Evolutionary conservation across 2,113 vertebrate genomes (phyloP).

Genomic region (Theristicus caerulescens): DNA sequence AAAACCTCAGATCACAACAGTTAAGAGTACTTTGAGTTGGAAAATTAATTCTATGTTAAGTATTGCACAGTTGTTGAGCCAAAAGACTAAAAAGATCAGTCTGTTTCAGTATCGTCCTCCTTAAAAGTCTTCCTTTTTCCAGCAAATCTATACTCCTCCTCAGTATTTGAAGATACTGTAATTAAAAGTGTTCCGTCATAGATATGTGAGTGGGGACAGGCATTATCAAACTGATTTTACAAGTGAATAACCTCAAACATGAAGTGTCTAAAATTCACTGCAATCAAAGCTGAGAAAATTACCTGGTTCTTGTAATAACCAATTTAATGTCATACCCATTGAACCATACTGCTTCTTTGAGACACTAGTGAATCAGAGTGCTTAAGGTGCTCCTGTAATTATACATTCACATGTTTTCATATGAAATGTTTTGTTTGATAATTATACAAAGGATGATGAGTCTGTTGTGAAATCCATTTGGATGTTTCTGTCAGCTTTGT

Average conservation of each 20-base stretch:
- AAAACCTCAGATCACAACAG: neutral
- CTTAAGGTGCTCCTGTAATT: neutral
- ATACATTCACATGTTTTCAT: neutral
- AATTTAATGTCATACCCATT: neutral
- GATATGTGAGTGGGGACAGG: neutral
- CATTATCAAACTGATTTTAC: neutral
- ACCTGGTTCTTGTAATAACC: neutral
- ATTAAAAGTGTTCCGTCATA: neutral
- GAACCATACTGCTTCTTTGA: neutral
- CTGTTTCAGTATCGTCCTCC: neutral
- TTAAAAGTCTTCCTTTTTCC: neutral
- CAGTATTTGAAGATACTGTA: neutral
- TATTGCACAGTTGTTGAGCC: neutral
- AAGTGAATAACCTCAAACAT: neutral
- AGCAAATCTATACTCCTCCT: neutral
- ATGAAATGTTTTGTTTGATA: neutral
- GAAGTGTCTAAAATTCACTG: neutral
- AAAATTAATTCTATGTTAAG: neutral
- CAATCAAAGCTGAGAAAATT: slow-evolving; percentile 21
- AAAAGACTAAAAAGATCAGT: neutral
- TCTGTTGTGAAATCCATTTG: neutral
- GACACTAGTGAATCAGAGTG: neutral
- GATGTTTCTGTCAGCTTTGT: neutral
- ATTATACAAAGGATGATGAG: neutral
- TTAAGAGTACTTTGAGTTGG: neutral